Evolutionary conservation across 1,140 invertebrate genomes (phyloP).

Genomic region (Luehdorfia chinensis): DNA sequence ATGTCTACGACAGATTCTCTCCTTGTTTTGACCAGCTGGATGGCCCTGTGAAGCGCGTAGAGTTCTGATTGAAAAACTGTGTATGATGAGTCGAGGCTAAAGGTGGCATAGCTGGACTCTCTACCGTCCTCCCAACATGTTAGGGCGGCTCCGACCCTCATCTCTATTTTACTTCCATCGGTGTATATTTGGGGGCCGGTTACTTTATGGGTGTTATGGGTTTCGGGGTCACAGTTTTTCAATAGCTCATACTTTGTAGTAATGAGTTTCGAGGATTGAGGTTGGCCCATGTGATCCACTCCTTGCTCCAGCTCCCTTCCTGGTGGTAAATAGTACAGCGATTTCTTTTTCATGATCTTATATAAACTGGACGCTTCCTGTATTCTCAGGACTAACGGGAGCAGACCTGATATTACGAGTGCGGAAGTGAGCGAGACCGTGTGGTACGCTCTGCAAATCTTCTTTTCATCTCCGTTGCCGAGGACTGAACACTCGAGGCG

Average conservation of each 20-base stretch:
- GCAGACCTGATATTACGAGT: not conserved
- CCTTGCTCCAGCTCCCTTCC: not conserved
- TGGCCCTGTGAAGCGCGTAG: conserved; percentile 19
- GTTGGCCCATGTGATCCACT: not conserved
- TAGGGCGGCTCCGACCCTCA: conserved; percentile 28
- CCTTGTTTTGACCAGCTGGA: no score
- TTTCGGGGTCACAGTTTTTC: no score
- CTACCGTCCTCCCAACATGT: conserved; percentile 25
- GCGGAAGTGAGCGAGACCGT: not conserved
- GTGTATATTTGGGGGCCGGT: conserved; percentile 26
- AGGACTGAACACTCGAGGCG: not conserved
- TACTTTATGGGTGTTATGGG: not conserved
- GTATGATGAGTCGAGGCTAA: conserved; percentile 20
- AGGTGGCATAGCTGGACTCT: conserved; percentile 19
- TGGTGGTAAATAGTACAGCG: not conserved
- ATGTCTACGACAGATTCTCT: no score
- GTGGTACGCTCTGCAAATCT: conserved; percentile 3
- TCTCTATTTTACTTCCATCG: conserved; percentile 27
- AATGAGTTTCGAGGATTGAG: no score
- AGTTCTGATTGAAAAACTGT: conserved; percentile 36
- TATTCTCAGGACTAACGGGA: not conserved
- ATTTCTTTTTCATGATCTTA: not conserved
- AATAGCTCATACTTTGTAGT: no score
- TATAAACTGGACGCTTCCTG: not conserved
- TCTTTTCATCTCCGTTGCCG: not conserved